Evolutionary conservation across 2,113 vertebrate genomes (phyloP).

Genomic region (Trinectes maculatus): DNA sequence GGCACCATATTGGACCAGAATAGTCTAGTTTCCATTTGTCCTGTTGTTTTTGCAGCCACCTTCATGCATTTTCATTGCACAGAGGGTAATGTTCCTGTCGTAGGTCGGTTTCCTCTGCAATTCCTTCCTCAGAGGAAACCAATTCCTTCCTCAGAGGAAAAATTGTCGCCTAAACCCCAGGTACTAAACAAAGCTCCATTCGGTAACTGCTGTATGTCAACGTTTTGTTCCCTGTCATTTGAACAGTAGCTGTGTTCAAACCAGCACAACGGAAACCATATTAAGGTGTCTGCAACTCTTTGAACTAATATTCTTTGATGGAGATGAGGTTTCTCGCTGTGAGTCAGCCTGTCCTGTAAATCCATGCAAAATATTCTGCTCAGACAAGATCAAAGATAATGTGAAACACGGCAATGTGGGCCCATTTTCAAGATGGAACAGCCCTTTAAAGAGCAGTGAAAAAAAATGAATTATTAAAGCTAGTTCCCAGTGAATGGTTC

Average conservation of each 20-base stretch:
- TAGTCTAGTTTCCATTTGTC: constrained; percentile 10
- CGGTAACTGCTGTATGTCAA: no score
- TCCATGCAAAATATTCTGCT: not conserved
- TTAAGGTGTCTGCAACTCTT: not conserved
- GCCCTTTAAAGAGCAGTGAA: no score
- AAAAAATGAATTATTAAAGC: not conserved
- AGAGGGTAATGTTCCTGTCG: constrained; percentile 10
- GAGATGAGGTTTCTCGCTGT: not conserved
- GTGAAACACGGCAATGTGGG: no score
- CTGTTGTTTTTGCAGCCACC: constrained; percentile 10
- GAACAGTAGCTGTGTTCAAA: not conserved
- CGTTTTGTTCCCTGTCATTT: not conserved
- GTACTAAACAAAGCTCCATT: constrained; percentile 7
- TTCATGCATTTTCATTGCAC: constrained; percentile 11
- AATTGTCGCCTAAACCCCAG: constrained; percentile 22
- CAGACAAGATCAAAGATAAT: no score
- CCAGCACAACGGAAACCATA: not conserved
- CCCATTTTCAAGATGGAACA: not conserved
- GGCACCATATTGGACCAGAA: not conserved
- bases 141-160: constrained; percentile 11
- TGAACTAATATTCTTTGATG: not conserved
- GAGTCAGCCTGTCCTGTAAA: not conserved
- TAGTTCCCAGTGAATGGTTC: not conserved
- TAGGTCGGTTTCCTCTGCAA: constrained; percentile 13
- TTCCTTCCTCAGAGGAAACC: constrained; percentile 1